Conservation (phyloP, 2,888 invertebrate genomes). For the Aleiodes testaceus region DNA sequence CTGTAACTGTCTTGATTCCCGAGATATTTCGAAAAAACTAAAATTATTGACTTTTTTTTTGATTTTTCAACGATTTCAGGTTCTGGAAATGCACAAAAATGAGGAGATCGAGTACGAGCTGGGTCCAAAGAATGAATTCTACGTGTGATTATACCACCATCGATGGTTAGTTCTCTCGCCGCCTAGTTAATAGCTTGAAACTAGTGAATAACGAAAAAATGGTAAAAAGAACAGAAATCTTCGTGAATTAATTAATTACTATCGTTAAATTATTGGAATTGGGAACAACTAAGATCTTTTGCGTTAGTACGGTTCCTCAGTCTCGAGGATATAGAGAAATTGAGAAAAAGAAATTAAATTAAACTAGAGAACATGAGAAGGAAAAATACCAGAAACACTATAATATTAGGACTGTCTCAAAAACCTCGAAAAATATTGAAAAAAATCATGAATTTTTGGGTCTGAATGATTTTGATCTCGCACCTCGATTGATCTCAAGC, state of each 20-base stretch:
- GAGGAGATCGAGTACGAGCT: slow-evolving; percentile 93
- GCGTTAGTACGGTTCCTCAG: slow-evolving; percentile 59
- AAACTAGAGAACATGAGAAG: slow-evolving; percentile 13
- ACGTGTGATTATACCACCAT: slow-evolving; percentile 78
- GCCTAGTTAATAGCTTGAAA: slow-evolving; percentile 41
- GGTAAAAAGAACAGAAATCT: slow-evolving; percentile 50
- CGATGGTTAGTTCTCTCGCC: slow-evolving; percentile 49
- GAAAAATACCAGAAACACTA: slow-evolving; percentile 8
- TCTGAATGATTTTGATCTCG: no score
- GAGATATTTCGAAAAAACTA: no score
- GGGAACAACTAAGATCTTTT: slow-evolving; percentile 69
- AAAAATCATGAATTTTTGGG: no score
- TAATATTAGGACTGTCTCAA: slow-evolving; percentile 33
- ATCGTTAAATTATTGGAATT: slow-evolving; percentile 69
- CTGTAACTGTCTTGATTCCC: no score
- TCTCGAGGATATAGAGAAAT: slow-evolving; percentile 39
- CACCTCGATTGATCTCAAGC: no score
- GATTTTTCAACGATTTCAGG: slow-evolving; percentile 74
- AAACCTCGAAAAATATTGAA: no score
- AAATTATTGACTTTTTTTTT: no score
- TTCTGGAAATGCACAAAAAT: slow-evolving; percentile 95
- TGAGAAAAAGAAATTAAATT: slow-evolving; percentile 36
- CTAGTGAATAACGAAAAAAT: slow-evolving; percentile 36
- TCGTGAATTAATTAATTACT: slow-evolving; percentile 64
- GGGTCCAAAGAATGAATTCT: slow-evolving; percentile 91